Base-by-base conservation (phyloP, 30 jellyfish, hydroid and myxozoan genomes). In the Rhopilema esculentum region DNA sequence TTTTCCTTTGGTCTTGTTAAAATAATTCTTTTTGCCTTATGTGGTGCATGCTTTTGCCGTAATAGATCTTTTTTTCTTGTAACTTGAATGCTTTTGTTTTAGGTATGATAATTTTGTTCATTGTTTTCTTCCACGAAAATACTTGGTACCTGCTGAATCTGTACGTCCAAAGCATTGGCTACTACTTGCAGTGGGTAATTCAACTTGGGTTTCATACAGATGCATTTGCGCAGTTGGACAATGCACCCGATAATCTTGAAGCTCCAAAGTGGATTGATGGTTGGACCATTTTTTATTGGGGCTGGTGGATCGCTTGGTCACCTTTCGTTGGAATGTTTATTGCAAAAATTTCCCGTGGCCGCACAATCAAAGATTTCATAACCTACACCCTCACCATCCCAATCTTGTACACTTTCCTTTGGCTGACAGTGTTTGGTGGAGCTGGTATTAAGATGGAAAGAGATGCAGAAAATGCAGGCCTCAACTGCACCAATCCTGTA, bases 281-380 rank as follows among this genome's bases (percentile, higher is more conserved):
- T 16, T 93, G 98, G 98, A 93, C 98, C 69, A 93, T 93, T 63
- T 93, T 93, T 70, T 93, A 93, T 75, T 93, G 98, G 98, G 98
- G 98, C 25, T 93, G 98, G 98, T 93, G 98, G 98, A 85, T 93
- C 79, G 95, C 97, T 62, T 93, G 98, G 98, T 93, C 97, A 25
- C 98, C 98, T 1, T 93, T 93, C 29, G 98, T 93, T 65, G 98
- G 98, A 4, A 93, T 93, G 98, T 93, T 93, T 83, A 93, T 93
- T 57, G 98, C 98, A 0, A 93, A 93, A 78, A 88, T 93, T 52
- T 88, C 97, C 27, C 96, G 98, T 51, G 98, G 98, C 77, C 83
- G 98, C 31, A 93, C 97, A 26, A 93, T 93, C 90, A 93, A 77
- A 68, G 97, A 93, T 7, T 93, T 93, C 70, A 71, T 93, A 65